Evolutionary conservation across 2,113 vertebrate genomes (phyloP).

Genomic region (Capreolus pygargus): DNA sequence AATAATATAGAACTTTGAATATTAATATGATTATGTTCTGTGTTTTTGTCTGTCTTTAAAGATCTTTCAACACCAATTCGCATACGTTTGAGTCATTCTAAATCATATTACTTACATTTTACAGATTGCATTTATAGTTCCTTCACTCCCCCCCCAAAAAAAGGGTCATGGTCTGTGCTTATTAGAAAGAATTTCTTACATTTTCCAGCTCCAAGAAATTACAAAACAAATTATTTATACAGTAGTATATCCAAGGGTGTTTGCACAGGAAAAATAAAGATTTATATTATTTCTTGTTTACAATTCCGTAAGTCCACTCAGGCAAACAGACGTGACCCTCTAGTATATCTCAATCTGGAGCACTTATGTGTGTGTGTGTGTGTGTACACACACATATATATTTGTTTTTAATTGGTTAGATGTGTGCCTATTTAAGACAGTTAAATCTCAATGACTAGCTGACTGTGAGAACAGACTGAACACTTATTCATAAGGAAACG

Average conservation of each 20-base stretch:
- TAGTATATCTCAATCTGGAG: background rate
- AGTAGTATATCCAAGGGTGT: background rate
- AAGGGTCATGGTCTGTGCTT: background rate
- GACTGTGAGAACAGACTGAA: background rate
- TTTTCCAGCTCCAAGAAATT: background rate
- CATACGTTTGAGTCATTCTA: background rate
- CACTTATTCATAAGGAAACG: constrained; percentile 21
- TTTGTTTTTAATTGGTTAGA: constrained; percentile 32
- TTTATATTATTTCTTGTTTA: background rate
- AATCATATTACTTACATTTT: background rate
- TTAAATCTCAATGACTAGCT: constrained; percentile 21
- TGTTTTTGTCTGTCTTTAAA: background rate
- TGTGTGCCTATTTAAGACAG: background rate
- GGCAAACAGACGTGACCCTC: background rate
- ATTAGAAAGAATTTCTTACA: background rate
- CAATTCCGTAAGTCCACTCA: background rate
- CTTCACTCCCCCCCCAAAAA: background rate
- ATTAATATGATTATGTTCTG: background rate
- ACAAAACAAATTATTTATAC: background rate
- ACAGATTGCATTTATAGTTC: background rate
- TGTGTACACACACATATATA: background rate
- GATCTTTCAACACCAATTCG: background rate
- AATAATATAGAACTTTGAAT: background rate
- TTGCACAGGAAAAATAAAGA: background rate
- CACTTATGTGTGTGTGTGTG: background rate